phyloP scores from a whole-genome alignment of 2,888 invertebrate species.

The Allophyes oxyacanthae region DNA sequence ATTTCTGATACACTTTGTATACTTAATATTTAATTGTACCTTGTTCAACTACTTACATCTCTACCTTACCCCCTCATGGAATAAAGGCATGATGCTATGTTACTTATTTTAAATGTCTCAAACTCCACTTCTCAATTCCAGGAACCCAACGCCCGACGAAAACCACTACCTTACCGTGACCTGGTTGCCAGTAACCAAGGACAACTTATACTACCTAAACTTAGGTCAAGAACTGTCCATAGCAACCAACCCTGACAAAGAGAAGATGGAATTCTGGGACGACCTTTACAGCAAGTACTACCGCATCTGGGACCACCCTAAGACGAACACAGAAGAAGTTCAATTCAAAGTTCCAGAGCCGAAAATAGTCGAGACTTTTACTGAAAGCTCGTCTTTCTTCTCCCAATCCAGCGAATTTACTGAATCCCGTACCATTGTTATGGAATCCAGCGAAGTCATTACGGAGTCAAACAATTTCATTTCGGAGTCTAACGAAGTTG shows the following conservation, averaged over 20 bases:
- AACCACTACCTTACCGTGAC: conserved; percentile 78
- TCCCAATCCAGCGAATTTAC: conserved; percentile 32
- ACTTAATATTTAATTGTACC: too few relatives aligned
- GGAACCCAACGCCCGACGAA: conserved; percentile 83
- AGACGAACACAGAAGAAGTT: conserved; percentile 56
- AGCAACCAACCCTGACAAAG: conserved; percentile 72
- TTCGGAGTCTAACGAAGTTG: conserved; percentile 19
- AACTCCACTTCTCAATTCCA: conserved; percentile 24
- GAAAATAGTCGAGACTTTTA: conserved; percentile 48
- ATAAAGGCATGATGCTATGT: too few relatives aligned
- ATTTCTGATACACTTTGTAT: too few relatives aligned
- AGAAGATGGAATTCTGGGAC: conserved; percentile 84
- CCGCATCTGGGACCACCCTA: conserved; percentile 78
- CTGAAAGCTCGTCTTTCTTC: conserved; percentile 15
- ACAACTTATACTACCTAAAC: conserved; percentile 76
- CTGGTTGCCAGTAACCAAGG: conserved; percentile 81
- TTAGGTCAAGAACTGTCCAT: conserved; percentile 74
- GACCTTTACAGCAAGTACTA: conserved; percentile 77
- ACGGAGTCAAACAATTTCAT: conserved; percentile 19
- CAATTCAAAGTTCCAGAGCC: conserved; percentile 51
- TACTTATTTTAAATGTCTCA: too few relatives aligned
- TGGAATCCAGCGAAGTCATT: conserved; percentile 21
- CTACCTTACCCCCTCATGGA: too few relatives aligned
- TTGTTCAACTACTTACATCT: too few relatives aligned
- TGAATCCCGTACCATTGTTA: conserved; percentile 22